phyloP scores from a whole-genome alignment of 2,888 invertebrate species.

The Drosophila flavopinicola region DNA sequence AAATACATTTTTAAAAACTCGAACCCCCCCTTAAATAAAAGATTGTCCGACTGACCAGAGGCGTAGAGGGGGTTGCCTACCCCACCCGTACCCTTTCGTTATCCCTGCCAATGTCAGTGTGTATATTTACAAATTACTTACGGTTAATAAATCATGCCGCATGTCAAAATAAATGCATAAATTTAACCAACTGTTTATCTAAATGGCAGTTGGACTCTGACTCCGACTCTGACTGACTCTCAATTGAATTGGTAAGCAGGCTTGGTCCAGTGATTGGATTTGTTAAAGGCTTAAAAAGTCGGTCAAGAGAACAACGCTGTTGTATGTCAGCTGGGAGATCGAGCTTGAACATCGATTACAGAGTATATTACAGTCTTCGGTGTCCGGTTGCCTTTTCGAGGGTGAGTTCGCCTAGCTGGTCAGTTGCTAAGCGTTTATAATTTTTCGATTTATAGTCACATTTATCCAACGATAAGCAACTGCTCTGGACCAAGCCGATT shows the following conservation, averaged over 20 bases:
- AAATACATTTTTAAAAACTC: constrained; percentile 66
- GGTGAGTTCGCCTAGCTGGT: constrained; percentile 51
- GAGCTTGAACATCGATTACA: not conserved
- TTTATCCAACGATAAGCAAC: constrained; percentile 67
- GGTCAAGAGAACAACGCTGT: constrained; percentile 18
- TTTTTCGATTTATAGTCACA: constrained; percentile 84
- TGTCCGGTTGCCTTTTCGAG: not conserved
- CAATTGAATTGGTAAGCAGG: constrained; percentile 62
- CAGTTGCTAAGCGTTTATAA: constrained; percentile 78
- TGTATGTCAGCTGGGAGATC: constrained; percentile 1
- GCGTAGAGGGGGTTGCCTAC: constrained; percentile 36
- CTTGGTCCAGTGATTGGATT: constrained; percentile 62
- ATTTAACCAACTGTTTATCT: constrained; percentile 66
- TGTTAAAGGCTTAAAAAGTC: constrained; percentile 66
- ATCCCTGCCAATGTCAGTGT: constrained; percentile 31
- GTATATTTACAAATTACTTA: constrained; percentile 81
- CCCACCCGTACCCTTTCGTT: constrained; percentile 21
- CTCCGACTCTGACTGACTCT: constrained; percentile 30
- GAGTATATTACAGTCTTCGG: constrained; percentile 23
- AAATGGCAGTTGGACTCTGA: constrained; percentile 30
- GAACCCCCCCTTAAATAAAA: constrained; percentile 14
- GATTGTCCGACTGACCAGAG: constrained; percentile 35
- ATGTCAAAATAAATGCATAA: constrained; percentile 80
- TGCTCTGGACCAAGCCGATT: constrained; percentile 44
- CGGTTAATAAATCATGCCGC: constrained; percentile 84